Percentiles rank a stretch among this genome's conserved stretches.
phyloP scores from a whole-genome alignment of 2,797 vertebrate genomes.

The Vipera ursinii region DNA sequence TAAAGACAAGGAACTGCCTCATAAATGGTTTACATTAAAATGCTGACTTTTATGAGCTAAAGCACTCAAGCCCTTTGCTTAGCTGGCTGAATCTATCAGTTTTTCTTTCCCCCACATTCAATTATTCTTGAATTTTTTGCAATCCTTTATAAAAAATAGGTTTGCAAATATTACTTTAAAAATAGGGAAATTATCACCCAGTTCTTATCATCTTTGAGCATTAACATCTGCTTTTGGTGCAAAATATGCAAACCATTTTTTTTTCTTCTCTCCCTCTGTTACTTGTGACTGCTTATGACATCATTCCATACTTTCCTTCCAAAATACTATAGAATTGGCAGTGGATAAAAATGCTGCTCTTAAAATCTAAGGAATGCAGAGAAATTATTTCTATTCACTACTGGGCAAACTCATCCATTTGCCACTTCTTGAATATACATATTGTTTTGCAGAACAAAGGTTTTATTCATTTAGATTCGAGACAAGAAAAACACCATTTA shows the following conservation, averaged over 20 bases:
- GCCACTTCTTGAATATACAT: background rate
- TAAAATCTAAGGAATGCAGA: background rate
- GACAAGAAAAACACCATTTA: background rate
- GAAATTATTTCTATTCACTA: background rate
- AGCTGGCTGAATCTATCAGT: background rate
- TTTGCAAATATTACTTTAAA: background rate
- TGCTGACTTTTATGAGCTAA: background rate
- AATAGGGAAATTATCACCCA: background rate
- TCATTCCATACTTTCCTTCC: background rate
- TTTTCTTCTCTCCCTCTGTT: background rate
- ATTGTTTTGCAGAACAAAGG: background rate
- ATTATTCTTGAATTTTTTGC: background rate
- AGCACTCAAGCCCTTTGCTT: background rate
- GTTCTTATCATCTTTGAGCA: background rate
- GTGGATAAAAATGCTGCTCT: background rate
- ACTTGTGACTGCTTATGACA: background rate
- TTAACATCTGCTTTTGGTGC: background rate
- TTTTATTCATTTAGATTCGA: background rate
- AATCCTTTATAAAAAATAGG: background rate
- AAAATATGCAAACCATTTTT: background rate
- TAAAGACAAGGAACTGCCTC: background rate
- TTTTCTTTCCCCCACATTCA: background rate
- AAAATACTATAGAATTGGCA: background rate
- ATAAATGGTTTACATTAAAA: background rate
- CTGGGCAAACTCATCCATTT: background rate